Conservation (phyloP, 2,113 vertebrate species). For the Ivindomyrus marchei region DNA sequence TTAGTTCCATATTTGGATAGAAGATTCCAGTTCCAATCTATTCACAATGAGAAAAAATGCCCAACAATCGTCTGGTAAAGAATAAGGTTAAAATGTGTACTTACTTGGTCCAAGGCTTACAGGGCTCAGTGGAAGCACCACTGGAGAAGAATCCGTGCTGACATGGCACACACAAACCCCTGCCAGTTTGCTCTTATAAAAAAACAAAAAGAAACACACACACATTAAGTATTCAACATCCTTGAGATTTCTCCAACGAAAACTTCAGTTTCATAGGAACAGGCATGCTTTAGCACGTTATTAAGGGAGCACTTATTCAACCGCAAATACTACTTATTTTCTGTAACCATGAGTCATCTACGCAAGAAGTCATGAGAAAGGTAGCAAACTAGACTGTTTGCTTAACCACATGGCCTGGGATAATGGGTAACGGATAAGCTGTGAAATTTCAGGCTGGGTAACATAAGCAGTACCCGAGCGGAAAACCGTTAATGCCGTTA, state of each 20-base stretch:
- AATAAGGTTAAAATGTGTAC: slow-evolving; percentile 36
- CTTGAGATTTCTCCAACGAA: background rate
- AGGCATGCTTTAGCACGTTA: background rate
- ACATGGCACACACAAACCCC: slow-evolving; percentile 57
- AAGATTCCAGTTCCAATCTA: background rate
- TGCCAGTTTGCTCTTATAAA: slow-evolving; percentile 43
- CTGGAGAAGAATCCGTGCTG: slow-evolving; percentile 73
- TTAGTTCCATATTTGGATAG: background rate
- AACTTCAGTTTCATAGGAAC: background rate
- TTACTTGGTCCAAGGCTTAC: slow-evolving; percentile 87
- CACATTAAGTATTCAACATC: background rate
- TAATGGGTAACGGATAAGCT: background rate
- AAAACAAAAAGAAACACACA: slow-evolving; percentile 5
- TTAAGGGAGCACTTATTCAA: background rate
- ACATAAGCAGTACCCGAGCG: background rate
- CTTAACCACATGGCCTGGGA: background rate
- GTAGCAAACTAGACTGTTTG: background rate
- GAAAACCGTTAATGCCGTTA: background rate
- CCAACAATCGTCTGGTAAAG: background rate
- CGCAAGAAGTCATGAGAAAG: background rate
- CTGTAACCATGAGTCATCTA: background rate
- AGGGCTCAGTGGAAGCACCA: slow-evolving; percentile 54
- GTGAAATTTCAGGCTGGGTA: background rate
- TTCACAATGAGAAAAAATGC: background rate
- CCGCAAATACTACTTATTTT: background rate